phyloP scores from a whole-genome alignment of 2,888 invertebrate species.

The Tuberolachnus salignus region DNA sequence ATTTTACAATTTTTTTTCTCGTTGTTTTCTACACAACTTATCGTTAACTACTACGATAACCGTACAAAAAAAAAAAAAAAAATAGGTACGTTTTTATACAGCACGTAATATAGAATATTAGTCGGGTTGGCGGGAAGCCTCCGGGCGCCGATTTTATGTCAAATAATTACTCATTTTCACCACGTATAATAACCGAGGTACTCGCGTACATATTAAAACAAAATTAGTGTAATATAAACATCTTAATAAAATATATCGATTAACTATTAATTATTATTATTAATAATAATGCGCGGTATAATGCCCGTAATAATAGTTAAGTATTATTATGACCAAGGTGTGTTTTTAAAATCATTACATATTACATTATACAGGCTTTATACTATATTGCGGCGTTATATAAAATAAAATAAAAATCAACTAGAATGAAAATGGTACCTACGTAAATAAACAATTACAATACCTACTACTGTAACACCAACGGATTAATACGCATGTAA shows the following conservation, averaged over 20 bases:
- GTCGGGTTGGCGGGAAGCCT: constrained; percentile 6
- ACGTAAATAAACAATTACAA: neutral
- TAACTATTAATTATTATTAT: too few relatives aligned
- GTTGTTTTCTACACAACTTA: neutral
- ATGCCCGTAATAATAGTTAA: constrained; percentile 1
- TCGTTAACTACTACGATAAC: neutral
- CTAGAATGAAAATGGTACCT: constrained; percentile 15
- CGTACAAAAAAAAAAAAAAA: neutral
- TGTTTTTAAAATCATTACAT: constrained; percentile 32
- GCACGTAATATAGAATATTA: neutral
- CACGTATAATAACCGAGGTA: neutral
- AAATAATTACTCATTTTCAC: constrained; percentile 18
- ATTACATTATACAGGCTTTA: neutral
- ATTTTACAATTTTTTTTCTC: too few relatives aligned
- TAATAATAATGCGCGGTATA: constrained; percentile 10
- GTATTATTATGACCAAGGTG: neutral
- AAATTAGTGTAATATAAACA: neutral
- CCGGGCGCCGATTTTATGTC: neutral
- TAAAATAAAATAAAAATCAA: neutral
- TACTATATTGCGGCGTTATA: too few relatives aligned
- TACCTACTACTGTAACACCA: neutral
- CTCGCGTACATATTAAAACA: neutral
- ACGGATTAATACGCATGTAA: constrained; percentile 15
- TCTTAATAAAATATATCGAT: constrained; percentile 22
- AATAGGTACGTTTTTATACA: neutral